Percentiles rank a stretch among this genome's conserved stretches.
Conservation (phyloP, 2,113 vertebrate species). For the Anoplopoma fimbria region DNA sequence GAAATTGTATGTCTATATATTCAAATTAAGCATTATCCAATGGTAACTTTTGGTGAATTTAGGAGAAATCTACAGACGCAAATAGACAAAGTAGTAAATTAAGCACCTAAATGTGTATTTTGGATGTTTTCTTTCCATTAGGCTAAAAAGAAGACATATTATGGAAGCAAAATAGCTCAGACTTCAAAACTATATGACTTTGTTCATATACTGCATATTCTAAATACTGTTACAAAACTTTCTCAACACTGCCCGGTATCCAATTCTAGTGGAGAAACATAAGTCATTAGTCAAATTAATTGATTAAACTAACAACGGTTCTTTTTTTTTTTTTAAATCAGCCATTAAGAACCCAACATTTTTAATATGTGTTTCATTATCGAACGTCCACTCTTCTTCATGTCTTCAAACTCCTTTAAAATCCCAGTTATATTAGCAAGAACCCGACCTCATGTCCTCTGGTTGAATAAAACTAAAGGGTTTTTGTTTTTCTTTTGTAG, state of each 20-base stretch:
- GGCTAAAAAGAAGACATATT: background rate
- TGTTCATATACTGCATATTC: background rate
- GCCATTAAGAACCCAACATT: background rate
- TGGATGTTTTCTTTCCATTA: background rate
- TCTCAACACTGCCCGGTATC: background rate
- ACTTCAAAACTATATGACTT: background rate
- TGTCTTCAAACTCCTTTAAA: background rate
- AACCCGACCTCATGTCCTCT: background rate
- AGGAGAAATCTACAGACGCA: background rate
- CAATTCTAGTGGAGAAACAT: background rate
- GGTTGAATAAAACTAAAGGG: background rate
- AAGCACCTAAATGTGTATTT: background rate
- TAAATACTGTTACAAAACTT: background rate
- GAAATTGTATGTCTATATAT: background rate
- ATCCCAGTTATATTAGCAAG: background rate
- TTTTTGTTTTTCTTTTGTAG: background rate
- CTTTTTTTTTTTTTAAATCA: too few species aligned
- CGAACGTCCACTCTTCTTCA: background rate
- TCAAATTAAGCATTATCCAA: background rate
- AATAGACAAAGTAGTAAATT: background rate
- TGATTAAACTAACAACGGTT: too few species aligned
- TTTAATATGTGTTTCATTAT: background rate
- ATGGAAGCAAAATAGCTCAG: too few species aligned
- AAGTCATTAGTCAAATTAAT: too few species aligned
- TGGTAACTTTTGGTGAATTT: too few species aligned